Conservation (phyloP, 2,888 invertebrate genomes). For the Caenorhabditis zanzibari region DNA sequence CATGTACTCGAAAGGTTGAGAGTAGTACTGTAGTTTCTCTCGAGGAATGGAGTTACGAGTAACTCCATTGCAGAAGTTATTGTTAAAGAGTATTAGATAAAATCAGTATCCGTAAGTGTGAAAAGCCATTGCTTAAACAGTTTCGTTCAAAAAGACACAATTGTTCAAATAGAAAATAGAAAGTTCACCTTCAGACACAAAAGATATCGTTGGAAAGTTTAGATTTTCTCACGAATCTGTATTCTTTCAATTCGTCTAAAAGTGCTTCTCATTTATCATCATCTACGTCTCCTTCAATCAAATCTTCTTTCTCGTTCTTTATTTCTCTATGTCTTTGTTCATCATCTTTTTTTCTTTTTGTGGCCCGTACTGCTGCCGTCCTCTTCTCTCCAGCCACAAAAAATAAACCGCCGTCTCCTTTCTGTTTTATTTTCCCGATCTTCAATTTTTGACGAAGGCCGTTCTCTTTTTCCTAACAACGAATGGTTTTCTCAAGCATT, state of each 20-base stretch:
- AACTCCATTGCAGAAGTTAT: no score
- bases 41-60: no score
- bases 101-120: no score
- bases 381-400: background rate
- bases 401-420: slow-evolving; percentile 21
- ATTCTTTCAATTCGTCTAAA: background rate
- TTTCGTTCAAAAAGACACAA: no score
- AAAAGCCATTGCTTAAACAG: no score
- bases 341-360: slow-evolving; percentile 18
- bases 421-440: slow-evolving; percentile 1
- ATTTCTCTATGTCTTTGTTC: slow-evolving; percentile 25
- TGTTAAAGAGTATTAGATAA: no score
- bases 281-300: slow-evolving; percentile 7
- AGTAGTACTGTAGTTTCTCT: no score
- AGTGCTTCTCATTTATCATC: slow-evolving; percentile 4
- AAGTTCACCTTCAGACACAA: no score
- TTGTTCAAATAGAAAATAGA: no score
- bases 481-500: background rate
- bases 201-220: no score
- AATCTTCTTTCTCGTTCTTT: background rate
- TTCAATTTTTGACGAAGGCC: background rate
- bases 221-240: background rate
- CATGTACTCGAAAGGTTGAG: no score
- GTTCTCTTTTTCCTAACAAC: background rate
- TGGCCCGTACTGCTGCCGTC: slow-evolving; percentile 9